Evolutionary conservation across 2,888 invertebrate genomes (phyloP).

Genomic region (Lithophane socia): DNA sequence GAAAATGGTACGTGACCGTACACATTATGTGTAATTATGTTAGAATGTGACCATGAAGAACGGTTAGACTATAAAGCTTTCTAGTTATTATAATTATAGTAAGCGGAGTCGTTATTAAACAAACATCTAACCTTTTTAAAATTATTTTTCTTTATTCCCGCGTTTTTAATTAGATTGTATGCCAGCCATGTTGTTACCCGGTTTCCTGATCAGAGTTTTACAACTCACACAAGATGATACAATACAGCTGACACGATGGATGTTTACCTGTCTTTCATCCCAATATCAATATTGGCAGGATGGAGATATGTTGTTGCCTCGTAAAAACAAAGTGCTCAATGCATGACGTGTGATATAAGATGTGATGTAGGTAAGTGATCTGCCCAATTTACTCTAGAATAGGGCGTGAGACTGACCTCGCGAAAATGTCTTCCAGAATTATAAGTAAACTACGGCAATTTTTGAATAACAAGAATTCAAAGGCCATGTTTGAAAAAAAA

Average conservation of each 20-base stretch:
- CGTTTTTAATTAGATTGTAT: neutral
- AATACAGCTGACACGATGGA: conserved; percentile 32
- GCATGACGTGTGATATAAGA: conserved; percentile 17
- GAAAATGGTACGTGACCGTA: conserved; percentile 68
- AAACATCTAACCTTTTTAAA: neutral
- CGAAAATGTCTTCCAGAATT: neutral
- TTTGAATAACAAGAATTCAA: neutral
- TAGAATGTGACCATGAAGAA: conserved; percentile 60
- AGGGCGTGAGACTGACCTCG: neutral
- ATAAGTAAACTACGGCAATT: neutral
- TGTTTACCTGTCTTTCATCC: conserved; percentile 43
- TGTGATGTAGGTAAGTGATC: conserved; percentile 22
- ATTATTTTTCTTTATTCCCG: neutral
- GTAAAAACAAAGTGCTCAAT: conserved; percentile 49
- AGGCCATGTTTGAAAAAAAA: neutral
- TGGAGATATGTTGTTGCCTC: conserved; percentile 9
- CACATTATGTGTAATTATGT: conserved; percentile 70
- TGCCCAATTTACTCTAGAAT: conserved; percentile 13
- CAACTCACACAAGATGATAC: conserved; percentile 30
- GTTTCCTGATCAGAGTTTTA: conserved; percentile 34
- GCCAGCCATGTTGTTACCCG: neutral
- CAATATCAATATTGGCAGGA: conserved; percentile 52
- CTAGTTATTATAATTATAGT: conserved; percentile 45
- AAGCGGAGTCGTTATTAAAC: neutral
- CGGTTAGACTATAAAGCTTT: conserved; percentile 50